Evolutionary conservation across 2,113 vertebrate species (phyloP), one percentile per base, ranked within the genome.

Genomic region (Podiceps cristatus): DNA sequence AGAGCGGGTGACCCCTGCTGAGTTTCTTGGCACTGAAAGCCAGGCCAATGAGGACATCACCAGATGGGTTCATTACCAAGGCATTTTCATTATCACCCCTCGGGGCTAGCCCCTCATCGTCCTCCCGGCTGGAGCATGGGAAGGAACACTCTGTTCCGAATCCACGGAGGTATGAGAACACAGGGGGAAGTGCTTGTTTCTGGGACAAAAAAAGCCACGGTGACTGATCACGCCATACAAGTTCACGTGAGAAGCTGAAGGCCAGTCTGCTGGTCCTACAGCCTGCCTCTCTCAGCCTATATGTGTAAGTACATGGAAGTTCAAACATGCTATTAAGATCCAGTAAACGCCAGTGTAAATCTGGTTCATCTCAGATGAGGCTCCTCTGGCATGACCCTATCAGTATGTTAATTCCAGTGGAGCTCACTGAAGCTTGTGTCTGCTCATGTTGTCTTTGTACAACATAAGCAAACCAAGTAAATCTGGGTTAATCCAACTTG

Each of bases 91-190:
- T 20, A 82, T 87, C 81, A 55, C 90, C 93, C 95, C 97, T 97
- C 44, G 2, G 82, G 96, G 96, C 97, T 90, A 97, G 95, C 93
- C 87, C 94, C 90, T 96, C 58, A 20, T 91, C 1, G 62, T 96
- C 68, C 91, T 98, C 81, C 97, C 96, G 97, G 93, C 86, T 35
- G 40, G 87, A 88, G 85, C 96, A 90, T 82, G 97, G 95, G 96
- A 97, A 94, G 97, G 97, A 98, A 98, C 98, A 95, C 82, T 72
- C 79, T 98, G 97, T 98, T 97, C 98, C 53, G 76, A 96, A 37
- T 91, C 25, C 66, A 60, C 66, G 16, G 75, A 96, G 78, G 77
- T 78, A 96, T 95, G 79, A 94, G 96, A 81, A 90, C 89, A 72
- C 66, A 80, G 81, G 76, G 95, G 90, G 77, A 92, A 96, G 95